Evolutionary conservation across 2,888 invertebrate genomes (phyloP).

Genomic region (Schizaphis graminum): DNA sequence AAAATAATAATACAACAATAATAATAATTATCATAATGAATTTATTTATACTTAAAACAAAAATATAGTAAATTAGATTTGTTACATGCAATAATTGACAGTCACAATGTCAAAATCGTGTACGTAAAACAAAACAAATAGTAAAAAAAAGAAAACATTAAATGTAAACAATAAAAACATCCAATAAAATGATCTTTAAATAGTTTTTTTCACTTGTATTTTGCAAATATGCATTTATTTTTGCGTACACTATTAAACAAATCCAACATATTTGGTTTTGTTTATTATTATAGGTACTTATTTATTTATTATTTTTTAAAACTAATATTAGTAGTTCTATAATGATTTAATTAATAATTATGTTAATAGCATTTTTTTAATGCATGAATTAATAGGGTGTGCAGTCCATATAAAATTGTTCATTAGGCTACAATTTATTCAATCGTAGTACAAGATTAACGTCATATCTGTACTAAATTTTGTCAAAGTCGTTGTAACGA

Average conservation of each 20-base stretch:
- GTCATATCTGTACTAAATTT: slow-evolving; percentile 44
- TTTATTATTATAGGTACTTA: slow-evolving; percentile 59
- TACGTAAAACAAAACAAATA: slow-evolving; percentile 40
- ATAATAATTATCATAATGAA: slow-evolving; percentile 40
- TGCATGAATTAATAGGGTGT: slow-evolving; percentile 59
- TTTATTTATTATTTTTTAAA: slow-evolving; percentile 64
- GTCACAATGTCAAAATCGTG: slow-evolving; percentile 42
- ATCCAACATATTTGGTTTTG: slow-evolving; percentile 46
- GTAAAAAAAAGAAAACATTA: neutral
- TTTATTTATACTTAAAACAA: slow-evolving; percentile 53
- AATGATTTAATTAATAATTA: slow-evolving; percentile 63
- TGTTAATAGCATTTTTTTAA: slow-evolving; percentile 46
- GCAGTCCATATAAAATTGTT: slow-evolving; percentile 50
- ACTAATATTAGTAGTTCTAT: slow-evolving; percentile 64
- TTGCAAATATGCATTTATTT: slow-evolving; percentile 31
- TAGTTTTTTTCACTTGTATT: slow-evolving; percentile 37
- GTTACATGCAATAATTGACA: slow-evolving; percentile 18
- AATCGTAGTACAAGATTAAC: slow-evolving; percentile 18
- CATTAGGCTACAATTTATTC: slow-evolving; percentile 42
- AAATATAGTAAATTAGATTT: slow-evolving; percentile 40
- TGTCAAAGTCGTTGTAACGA: slow-evolving; percentile 12
- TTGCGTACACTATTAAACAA: slow-evolving; percentile 61
- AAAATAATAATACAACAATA: slow-evolving; percentile 31
- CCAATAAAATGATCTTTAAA: slow-evolving; percentile 6
- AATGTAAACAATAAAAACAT: neutral